Evolutionary conservation across 2,888 invertebrate genomes (phyloP).

Genomic region (Doris montereyensis): DNA sequence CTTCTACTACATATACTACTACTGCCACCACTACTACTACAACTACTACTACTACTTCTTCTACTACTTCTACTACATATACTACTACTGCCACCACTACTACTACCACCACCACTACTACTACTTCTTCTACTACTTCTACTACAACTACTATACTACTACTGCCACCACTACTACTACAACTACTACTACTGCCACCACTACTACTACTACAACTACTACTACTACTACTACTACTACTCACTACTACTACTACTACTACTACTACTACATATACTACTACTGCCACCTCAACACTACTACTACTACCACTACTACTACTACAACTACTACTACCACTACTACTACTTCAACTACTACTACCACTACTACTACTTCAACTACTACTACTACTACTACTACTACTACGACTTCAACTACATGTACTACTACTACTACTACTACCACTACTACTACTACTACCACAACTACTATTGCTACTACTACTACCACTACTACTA

Average conservation of each 20-base stretch:
- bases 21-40: too few relatives aligned
- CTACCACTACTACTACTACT: constrained; percentile 17
- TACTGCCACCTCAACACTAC: not conserved
- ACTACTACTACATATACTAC: not conserved
- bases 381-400: not conserved
- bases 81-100: too few relatives aligned
- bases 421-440: constrained; percentile 4
- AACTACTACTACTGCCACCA: constrained; percentile 1
- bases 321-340: constrained; percentile 5
- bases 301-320: constrained; percentile 14
- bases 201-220: not conserved
- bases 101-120: too few relatives aligned
- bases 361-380: constrained; percentile 1
- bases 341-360: constrained; percentile 1
- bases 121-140: too few relatives aligned
- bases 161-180: not conserved
- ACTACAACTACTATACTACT: not conserved
- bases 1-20: too few relatives aligned
- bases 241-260: not conserved
- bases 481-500: constrained; percentile 5
- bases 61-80: too few relatives aligned
- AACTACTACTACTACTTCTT: too few relatives aligned
- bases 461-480: constrained; percentile 8
- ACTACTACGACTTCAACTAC: not conserved
- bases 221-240: not conserved